Conservation (phyloP, 2,113 vertebrate species). For the Okapia johnstoni region DNA sequence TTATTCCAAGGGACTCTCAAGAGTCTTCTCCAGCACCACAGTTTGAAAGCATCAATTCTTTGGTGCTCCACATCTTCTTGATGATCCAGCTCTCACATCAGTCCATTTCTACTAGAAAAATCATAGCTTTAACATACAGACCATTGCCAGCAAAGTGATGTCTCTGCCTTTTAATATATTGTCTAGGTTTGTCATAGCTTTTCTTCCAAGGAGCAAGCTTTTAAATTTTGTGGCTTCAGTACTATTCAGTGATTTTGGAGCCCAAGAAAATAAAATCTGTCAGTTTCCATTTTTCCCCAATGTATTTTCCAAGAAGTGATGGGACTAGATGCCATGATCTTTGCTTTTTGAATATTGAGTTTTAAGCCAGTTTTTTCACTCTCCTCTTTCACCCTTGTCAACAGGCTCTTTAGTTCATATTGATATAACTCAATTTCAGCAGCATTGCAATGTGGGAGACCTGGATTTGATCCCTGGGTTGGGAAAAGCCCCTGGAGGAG, state of each 20-base stretch:
- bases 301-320: background rate
- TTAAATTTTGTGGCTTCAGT: background rate
- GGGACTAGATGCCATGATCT: background rate
- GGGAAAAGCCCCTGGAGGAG: background rate
- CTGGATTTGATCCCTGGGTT: background rate
- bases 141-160: rapidly evolving
- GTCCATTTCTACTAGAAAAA: background rate
- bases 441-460: background rate
- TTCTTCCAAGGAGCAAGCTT: background rate
- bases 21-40: background rate
- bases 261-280: background rate
- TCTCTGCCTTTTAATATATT: background rate
- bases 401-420: background rate
- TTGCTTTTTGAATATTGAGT: background rate
- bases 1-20: background rate
- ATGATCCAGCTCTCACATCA: background rate
- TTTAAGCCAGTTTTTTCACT: background rate
- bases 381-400: background rate
- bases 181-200: background rate
- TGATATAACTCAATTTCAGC: background rate
- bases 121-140: background rate
- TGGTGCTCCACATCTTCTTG: background rate
- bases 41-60: background rate
- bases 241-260: background rate
- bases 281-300: background rate